Evolutionary conservation across 2,888 invertebrate species (phyloP).

Genomic region (Mactromeris polynyma): DNA sequence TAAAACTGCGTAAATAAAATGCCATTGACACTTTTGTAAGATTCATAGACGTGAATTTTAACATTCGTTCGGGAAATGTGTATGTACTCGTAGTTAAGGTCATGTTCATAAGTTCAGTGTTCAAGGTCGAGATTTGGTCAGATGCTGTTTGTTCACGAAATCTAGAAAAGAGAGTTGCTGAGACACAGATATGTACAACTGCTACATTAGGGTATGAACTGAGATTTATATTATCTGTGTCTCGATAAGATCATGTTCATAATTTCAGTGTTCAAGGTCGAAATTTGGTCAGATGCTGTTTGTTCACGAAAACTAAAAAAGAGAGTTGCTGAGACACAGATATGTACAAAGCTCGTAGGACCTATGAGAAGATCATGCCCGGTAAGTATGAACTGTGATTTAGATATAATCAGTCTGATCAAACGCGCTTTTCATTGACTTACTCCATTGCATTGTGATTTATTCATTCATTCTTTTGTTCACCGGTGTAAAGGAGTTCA

Average conservation of each 20-base stretch:
- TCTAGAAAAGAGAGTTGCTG: neutral
- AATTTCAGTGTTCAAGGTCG: slow-evolving; percentile 8
- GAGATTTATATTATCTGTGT: neutral
- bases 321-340: neutral
- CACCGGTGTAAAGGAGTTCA: no score
- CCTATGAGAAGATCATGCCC: neutral
- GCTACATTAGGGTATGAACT: neutral
- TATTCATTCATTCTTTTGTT: no score
- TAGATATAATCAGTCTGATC: neutral
- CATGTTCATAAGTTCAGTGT: neutral
- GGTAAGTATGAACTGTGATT: neutral
- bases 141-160: neutral
- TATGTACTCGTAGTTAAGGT: no score
- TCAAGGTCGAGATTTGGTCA: neutral
- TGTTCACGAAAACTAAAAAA: neutral
- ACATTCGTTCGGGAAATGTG: no score
- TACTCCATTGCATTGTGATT: no score
- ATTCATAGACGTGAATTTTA: no score
- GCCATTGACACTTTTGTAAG: no score
- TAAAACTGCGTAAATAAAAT: no score
- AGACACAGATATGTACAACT: neutral
- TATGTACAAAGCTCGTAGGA: neutral
- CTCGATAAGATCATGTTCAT: neutral
- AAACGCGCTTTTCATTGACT: neutral
- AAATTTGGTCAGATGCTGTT: neutral